These are phyloP conservation scores for Tryphoninae sp. DNA, from an alignment of 2,888 invertebrate species.

Conservation along the genomic window DNA sequence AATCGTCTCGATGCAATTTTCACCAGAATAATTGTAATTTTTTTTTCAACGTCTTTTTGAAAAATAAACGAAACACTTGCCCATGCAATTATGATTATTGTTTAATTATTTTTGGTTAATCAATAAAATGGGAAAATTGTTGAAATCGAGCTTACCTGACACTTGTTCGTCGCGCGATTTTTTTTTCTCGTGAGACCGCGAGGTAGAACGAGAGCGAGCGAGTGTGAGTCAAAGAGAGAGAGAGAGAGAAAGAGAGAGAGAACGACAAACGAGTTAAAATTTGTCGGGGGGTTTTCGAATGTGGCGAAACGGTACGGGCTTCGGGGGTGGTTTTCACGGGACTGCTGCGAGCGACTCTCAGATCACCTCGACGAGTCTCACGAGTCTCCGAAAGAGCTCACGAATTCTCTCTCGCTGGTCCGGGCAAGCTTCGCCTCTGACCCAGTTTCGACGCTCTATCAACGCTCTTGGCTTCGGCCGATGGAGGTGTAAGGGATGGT, in stretches of 20 bases:
- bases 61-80: background rate
- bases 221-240: background rate
- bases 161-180: background rate
- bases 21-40: background rate
- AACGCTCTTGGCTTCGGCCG: background rate
- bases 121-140: background rate
- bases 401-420: slow-evolving; percentile 59
- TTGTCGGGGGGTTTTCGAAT: slow-evolving; percentile 71
- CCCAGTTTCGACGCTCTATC: slow-evolving; percentile 73
- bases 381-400: slow-evolving; percentile 57
- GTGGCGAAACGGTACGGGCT: slow-evolving; percentile 72
- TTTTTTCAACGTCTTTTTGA: background rate
- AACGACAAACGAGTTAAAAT: slow-evolving; percentile 2
- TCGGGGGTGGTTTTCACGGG: slow-evolving; percentile 79
- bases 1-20: background rate
- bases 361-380: slow-evolving; percentile 68
- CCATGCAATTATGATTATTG: background rate
- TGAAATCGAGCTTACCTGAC: background rate
- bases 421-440: slow-evolving; percentile 70
- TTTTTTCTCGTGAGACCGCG: background rate
- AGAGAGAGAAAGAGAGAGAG: background rate
- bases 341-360: slow-evolving; percentile 73
- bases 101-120: background rate
- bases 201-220: background rate
- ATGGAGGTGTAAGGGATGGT: background rate